Evolutionary conservation across 2,888 invertebrate genomes (phyloP).

Genomic region (Axea sp.): DNA sequence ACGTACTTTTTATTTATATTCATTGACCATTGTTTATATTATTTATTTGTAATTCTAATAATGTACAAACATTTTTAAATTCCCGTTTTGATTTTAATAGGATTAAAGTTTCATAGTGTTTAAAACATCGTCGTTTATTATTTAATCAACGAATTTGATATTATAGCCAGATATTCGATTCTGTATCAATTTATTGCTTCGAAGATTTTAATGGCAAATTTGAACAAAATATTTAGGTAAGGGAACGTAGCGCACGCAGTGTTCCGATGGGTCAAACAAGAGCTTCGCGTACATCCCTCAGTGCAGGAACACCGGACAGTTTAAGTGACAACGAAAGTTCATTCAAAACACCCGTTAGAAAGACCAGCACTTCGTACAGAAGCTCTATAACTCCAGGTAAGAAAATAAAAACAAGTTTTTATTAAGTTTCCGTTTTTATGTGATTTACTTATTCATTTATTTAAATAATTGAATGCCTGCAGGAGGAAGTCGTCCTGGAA

Average conservation of each 20-base stretch:
- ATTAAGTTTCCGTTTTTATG: background rate
- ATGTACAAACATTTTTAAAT: too few species aligned
- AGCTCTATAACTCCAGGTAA: constrained; percentile 86
- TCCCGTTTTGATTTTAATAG: too few species aligned
- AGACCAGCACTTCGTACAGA: constrained; percentile 83
- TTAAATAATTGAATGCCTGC: too few species aligned
- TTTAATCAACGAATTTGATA: too few species aligned
- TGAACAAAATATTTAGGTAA: constrained; percentile 83
- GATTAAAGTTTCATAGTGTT: too few species aligned
- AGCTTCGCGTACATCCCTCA: constrained; percentile 88
- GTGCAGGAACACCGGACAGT: constrained; percentile 93
- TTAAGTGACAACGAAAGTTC: constrained; percentile 92
- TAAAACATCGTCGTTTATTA: too few species aligned
- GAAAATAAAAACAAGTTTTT: background rate
- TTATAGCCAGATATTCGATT: too few species aligned
- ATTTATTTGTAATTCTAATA: background rate
- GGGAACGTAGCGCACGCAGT: constrained; percentile 94
- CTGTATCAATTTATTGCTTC: too few species aligned
- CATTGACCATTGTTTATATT: constrained; percentile 1
- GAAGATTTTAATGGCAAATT: too few species aligned
- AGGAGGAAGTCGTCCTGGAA: constrained; percentile 83
- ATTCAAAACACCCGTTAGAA: constrained; percentile 85
- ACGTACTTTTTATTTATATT: constrained; percentile 63
- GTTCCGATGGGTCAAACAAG: constrained; percentile 91
- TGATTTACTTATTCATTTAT: too few species aligned